A percentile compares a stretch with the other conserved stretches of the same genome.
phyloP scores from a whole-genome alignment of 2,797 vertebrate genomes.

The Heterohyrax brucei region DNA sequence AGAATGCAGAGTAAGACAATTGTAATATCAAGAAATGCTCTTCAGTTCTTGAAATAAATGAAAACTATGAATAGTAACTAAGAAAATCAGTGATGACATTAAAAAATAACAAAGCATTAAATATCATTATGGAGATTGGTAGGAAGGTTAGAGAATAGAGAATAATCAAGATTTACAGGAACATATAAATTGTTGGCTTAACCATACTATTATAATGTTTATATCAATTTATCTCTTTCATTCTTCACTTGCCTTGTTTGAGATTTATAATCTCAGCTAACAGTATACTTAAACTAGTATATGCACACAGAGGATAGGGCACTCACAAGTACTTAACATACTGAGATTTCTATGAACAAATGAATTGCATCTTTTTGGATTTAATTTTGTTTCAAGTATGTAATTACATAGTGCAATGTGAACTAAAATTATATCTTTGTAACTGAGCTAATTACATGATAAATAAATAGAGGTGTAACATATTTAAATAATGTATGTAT shows the following conservation, averaged over 20 bases:
- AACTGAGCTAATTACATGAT: not conserved
- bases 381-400: not conserved
- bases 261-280: not conserved
- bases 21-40: not conserved
- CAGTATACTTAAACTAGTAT: not conserved
- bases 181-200: not conserved
- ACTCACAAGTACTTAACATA: not conserved
- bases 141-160: not conserved
- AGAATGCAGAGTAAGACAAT: no score
- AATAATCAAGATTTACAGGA: slow-evolving; percentile 31
- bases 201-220: not conserved
- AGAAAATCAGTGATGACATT: not conserved
- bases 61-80: not conserved
- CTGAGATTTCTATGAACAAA: not conserved
- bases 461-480: not conserved
- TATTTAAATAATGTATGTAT: not conserved
- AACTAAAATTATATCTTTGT: not conserved
- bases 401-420: slow-evolving; percentile 3
- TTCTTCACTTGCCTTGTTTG: not conserved
- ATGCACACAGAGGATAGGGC: not conserved
- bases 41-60: not conserved
- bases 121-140: not conserved
- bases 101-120: not conserved
- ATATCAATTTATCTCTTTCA: not conserved
- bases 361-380: not conserved